Evolutionary conservation across 2,888 invertebrate genomes (phyloP), one percentile per base, ranked within the genome.

Genomic region (Clostera curtula): DNA sequence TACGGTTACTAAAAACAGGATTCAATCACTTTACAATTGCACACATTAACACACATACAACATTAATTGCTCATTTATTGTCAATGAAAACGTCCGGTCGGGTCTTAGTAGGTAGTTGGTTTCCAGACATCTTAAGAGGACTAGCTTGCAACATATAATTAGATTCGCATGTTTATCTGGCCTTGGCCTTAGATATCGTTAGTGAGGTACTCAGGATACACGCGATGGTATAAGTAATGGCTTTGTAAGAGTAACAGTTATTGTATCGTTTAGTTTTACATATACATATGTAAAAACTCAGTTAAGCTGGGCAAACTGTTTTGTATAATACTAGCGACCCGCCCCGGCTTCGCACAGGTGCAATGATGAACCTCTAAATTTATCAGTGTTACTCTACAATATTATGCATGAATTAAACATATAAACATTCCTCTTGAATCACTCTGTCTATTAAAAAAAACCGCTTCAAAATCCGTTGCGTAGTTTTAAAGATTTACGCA

Each of bases 101-200:
- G 34, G 10, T 38, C 43, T 36, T 43, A 29, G 42, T 38, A 36
- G 34, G 32, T 51, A 54, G 60, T 61, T 56, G 50, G 51, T 51
- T 56, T 46, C 43, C 44, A 56, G 56, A 48, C 51, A 42, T 49
- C 38, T 53, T 41, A 35, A 47, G 39, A 48, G 43, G 43, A 35
- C 34, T 38, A 40, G 35, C 35, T 49, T 49, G n/a, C n/a, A n/a
- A n/a, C n/a, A n/a, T n/a, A n/a, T 65, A 66, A 66, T 67, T 58
- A 51, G 55, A 46, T 61, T 66, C 52, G 66, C 64, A 59, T 70
- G 68, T 52, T 46, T 43, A 47, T 52, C 36, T 48, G 63, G 52
- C 72, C 73, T 71, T 73, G 68, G 62, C 61, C 67, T 67, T 66
- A 56, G 47, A 44, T 49, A 56, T 59, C 43, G 49, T 48, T 55